A percentile compares a stretch with the other conserved stretches of the same genome.
phyloP scores from a whole-genome alignment of 1,140 invertebrate species.

The Arion vulgaris region DNA sequence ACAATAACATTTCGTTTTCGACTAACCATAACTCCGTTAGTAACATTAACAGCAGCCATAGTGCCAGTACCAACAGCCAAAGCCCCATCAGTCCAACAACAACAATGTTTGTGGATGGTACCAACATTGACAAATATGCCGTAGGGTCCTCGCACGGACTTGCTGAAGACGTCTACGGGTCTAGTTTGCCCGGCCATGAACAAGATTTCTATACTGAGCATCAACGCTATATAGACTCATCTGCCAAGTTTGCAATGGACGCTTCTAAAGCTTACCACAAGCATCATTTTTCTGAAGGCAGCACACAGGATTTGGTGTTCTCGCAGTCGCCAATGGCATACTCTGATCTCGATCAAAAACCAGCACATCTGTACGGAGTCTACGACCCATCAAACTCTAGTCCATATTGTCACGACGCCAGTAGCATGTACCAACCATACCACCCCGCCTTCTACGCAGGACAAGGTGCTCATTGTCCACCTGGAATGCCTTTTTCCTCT shows the following conservation, averaged over 20 bases:
- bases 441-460: slow-evolving; percentile 56
- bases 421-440: slow-evolving; percentile 48
- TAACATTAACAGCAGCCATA: slow-evolving; percentile 14
- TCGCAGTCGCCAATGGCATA: slow-evolving; percentile 37
- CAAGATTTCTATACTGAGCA: slow-evolving; percentile 43
- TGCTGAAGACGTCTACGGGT: slow-evolving; percentile 45
- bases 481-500: slow-evolving; percentile 43
- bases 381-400: slow-evolving; percentile 34
- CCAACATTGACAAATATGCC: slow-evolving; percentile 11
- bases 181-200: slow-evolving; percentile 36
- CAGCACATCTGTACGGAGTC: slow-evolving; percentile 40
- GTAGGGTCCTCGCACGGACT: slow-evolving; percentile 6
- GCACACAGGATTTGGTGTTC: slow-evolving; percentile 41
- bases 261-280: slow-evolving; percentile 10
- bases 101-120: slow-evolving; percentile 41
- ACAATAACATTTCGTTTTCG: slow-evolving; percentile 21
- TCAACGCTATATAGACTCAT: slow-evolving; percentile 44
- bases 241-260: slow-evolving; percentile 16
- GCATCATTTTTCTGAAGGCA: slow-evolving; percentile 27
- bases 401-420: slow-evolving; percentile 33
- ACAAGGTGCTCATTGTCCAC: slow-evolving; percentile 41
- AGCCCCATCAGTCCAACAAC: neutral
- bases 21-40: neutral
- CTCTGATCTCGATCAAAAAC: slow-evolving; percentile 46
- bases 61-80: neutral